Percentiles rank a stretch among this genome's conserved stretches.
These are phyloP conservation scores for Periophthalmus magnuspinnatus DNA, from an alignment of 2,797 vertebrate genomes.

Conservation along the genomic window DNA sequence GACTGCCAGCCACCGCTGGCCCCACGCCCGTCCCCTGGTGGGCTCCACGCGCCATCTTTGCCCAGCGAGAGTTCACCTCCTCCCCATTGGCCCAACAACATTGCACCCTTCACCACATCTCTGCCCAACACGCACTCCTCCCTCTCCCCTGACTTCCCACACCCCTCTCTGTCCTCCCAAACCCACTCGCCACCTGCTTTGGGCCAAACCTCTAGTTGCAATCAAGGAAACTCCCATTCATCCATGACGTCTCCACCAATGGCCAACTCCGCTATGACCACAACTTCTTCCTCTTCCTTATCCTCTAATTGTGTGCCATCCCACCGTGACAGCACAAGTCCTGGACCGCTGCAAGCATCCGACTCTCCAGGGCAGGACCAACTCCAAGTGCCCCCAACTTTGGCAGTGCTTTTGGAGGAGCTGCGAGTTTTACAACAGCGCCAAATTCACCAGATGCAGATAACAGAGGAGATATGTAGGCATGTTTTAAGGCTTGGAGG, in stretches of 20 bases:
- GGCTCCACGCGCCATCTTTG: constrained; percentile 80
- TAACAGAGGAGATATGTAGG: constrained; percentile 91
- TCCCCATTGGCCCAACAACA: constrained; percentile 80
- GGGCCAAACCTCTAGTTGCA: constrained; percentile 67
- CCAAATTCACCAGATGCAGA: constrained; percentile 95
- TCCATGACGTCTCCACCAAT: constrained; percentile 79
- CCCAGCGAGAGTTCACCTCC: constrained; percentile 81
- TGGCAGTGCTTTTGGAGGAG: constrained; percentile 90
- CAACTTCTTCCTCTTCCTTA: constrained; percentile 70
- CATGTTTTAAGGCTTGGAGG: constrained; percentile 87
- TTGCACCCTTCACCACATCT: constrained; percentile 74
- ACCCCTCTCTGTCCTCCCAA: constrained; percentile 81
- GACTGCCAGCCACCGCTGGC: constrained; percentile 82
- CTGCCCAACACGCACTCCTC: constrained; percentile 81
- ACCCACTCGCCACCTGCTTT: constrained; percentile 74
- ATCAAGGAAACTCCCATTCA: constrained; percentile 71
- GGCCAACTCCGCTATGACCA: constrained; percentile 77
- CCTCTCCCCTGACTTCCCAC: constrained; percentile 82
- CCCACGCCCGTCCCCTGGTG: constrained; percentile 82
- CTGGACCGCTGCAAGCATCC: constrained; percentile 74
- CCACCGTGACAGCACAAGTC: constrained; percentile 79
- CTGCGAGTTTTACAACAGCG: constrained; percentile 89
- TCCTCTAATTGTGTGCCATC: constrained; percentile 63
- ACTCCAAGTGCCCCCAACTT: constrained; percentile 73
- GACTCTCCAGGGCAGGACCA: constrained; percentile 65